phyloP scores from a whole-genome alignment of 1,140 invertebrate genomes.

The Sycophila sp. region DNA sequence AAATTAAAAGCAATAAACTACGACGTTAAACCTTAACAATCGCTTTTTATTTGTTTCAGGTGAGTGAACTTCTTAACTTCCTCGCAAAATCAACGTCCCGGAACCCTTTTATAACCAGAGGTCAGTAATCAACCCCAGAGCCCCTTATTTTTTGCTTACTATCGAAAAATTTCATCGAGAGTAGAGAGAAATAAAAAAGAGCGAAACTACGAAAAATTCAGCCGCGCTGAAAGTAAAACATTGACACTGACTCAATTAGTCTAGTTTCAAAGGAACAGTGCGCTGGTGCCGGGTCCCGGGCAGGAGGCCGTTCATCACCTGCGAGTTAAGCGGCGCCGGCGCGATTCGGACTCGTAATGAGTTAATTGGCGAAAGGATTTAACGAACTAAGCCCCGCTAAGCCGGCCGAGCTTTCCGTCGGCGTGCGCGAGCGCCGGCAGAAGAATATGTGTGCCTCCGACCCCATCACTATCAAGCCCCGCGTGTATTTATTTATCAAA shows the following conservation, averaged over 20 bases:
- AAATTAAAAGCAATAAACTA: too few relatives aligned
- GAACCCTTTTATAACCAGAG: too few relatives aligned
- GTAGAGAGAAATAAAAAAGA: too few relatives aligned
- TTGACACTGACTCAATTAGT: too few relatives aligned
- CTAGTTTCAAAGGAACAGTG: not conserved
- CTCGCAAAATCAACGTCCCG: too few relatives aligned
- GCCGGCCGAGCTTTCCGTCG: not conserved
- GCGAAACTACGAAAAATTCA: too few relatives aligned
- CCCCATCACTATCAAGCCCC: not conserved
- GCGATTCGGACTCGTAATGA: constrained; percentile 14
- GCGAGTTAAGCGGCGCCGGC: not conserved
- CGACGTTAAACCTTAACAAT: too few relatives aligned
- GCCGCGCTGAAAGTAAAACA: too few relatives aligned
- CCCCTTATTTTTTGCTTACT: too few relatives aligned
- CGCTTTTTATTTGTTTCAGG: not conserved
- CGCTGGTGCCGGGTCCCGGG: not conserved
- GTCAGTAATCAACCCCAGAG: too few relatives aligned
- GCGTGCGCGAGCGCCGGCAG: not conserved
- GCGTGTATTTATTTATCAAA: not conserved
- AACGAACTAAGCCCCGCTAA: constrained; percentile 28
- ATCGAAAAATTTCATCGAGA: too few relatives aligned
- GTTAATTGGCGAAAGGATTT: constrained; percentile 34
- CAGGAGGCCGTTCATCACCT: not conserved
- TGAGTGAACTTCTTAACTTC: not conserved
- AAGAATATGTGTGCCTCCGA: not conserved